phyloP scores from a whole-genome alignment of 2,113 vertebrate genomes.

The Jaculus jaculus region DNA sequence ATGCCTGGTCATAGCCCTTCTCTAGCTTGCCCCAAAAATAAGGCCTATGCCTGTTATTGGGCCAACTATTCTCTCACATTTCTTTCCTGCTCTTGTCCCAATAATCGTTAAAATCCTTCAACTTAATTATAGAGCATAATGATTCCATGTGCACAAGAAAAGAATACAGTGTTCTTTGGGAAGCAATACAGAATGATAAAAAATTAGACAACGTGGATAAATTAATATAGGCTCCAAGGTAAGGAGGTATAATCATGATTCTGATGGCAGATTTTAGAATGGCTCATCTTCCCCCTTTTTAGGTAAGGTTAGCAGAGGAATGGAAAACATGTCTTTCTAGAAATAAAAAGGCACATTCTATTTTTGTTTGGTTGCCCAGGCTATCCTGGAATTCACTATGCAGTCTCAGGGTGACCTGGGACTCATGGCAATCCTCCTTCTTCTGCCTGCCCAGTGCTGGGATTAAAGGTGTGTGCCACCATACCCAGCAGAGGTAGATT shows the following conservation, averaged over 20 bases:
- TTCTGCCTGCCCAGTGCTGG: too few relatives aligned
- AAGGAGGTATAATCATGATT: background rate
- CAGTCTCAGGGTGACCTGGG: too few relatives aligned
- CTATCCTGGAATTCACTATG: too few relatives aligned
- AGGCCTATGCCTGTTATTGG: too few relatives aligned
- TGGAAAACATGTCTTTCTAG: background rate
- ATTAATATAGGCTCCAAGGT: background rate
- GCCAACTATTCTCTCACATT: too few relatives aligned
- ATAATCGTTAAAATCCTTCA: conserved; percentile 50
- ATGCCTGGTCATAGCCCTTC: too few relatives aligned
- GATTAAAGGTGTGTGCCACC: too few relatives aligned
- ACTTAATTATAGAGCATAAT: conserved; percentile 59
- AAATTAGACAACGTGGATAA: background rate
- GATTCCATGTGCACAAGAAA: background rate
- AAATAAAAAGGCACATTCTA: background rate
- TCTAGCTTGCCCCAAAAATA: too few relatives aligned
- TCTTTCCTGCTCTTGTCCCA: too few relatives aligned
- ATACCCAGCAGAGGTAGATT: too few relatives aligned
- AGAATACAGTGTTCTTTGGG: background rate
- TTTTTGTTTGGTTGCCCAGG: too few relatives aligned
- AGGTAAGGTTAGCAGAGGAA: background rate
- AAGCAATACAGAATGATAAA: conserved; percentile 20
- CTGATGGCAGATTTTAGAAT: background rate
- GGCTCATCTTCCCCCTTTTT: background rate
- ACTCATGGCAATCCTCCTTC: too few relatives aligned